Base-by-base conservation (phyloP, 2,797 vertebrate genomes). In the Acrocephalus scirpaceus region DNA sequence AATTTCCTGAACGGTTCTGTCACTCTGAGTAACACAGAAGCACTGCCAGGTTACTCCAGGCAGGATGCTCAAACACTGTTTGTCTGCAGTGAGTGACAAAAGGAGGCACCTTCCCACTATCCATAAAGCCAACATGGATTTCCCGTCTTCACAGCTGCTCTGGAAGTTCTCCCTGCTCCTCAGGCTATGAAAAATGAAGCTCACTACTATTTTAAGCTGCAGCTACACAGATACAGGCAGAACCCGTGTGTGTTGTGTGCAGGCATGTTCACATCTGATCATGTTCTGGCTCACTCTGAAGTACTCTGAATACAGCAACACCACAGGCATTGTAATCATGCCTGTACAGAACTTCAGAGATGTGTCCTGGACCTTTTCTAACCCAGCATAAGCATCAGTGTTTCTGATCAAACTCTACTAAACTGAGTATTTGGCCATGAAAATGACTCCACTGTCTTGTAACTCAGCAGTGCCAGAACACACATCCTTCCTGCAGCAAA, bases 381-480 rank as follows among this genome's bases (percentile, higher is more conserved):
- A 76, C 3, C 14, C 47, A 51, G 36, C 32, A 5, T 1, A 17
- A 77, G 30, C 12, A 71, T 8, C 57, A 90, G 11, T 5, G 10
- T 1, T 58, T 44, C 61, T 69, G 70, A 61, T 7, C 45, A 65
- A 64, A n/a, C 42, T 10, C 11, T 2, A 2, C 27, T 13, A 6
- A 75, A 16, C 21, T 8, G 25, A 1, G 2, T 16, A 20, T 47
- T 9, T 54, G 40, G 32, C 57, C 77, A 53, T 2, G 12, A 9
- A 48, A 75, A n/a, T 0, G 1, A 32, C 17, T 40, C 30, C 2
- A 3, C 1, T 9, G 7, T 2, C 42, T 7, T 18, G 53, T 62
- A 54, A 45, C n/a, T 9, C 19, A 36, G 66, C 66, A 13, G 56
- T 26, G 84, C 45, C 71, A 42, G 34, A 21, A 50, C 3, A 21